Conservation (phyloP, 2,888 invertebrate genomes). For the Leptopilina syphax region DNA sequence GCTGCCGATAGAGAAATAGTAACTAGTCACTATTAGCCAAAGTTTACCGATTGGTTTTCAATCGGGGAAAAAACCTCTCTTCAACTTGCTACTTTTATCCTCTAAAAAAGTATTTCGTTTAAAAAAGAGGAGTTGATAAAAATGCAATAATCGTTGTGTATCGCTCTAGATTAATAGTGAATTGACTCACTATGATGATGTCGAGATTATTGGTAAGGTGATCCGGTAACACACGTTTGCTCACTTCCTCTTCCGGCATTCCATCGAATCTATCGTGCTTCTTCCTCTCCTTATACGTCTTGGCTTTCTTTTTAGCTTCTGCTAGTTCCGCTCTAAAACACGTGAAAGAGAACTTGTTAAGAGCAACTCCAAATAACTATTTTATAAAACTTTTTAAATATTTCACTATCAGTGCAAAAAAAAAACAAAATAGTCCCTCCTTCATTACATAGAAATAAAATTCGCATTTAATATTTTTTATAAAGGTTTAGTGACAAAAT, state of each 20-base stretch:
- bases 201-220: conserved; percentile 95
- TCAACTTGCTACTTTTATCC: too few species aligned
- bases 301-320: conserved; percentile 76
- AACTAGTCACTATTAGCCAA: too few species aligned
- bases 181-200: conserved; percentile 96
- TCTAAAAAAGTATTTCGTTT: too few species aligned
- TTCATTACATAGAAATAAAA: too few species aligned
- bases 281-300: conserved; percentile 88
- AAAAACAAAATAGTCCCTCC: not conserved
- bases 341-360: conserved; percentile 48
- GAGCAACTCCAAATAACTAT: conserved; percentile 46
- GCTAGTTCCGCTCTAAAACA: conserved; percentile 74
- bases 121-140: too few species aligned
- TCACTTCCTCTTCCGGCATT: conserved; percentile 97
- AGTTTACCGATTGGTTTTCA: too few species aligned
- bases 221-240: conserved; percentile 95
- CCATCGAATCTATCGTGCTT: conserved; percentile 97
- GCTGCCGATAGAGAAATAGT: too few species aligned
- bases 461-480: too few species aligned
- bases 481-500: too few species aligned
- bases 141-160: not conserved
- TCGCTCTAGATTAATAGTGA: not conserved
- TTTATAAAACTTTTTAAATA: conserved; percentile 9
- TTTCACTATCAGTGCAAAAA: not conserved
- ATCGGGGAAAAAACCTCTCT: too few species aligned